Evolutionary conservation across 2,888 invertebrate species (phyloP), one percentile per base, ranked within the genome.

Genomic region (Podabrus alpinus): DNA sequence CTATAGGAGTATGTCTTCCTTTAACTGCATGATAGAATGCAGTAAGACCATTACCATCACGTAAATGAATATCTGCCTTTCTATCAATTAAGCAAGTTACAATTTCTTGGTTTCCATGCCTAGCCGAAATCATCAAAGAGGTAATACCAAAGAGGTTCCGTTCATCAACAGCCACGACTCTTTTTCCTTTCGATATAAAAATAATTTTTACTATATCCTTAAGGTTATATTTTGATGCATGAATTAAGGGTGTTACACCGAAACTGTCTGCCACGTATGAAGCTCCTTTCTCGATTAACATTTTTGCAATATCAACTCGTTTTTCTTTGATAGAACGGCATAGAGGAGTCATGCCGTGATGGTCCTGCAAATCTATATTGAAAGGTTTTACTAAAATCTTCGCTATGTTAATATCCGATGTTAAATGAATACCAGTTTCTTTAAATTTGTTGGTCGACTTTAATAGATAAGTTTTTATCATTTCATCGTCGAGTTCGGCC

Each of bases 301-400:
- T 11, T n/a, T 15, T 11, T 60, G 64, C 71, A 13, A 74, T 71
- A 9, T 72, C 72, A 15, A n/a, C 21, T 15, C 69, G 29, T n/a
- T 25, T 10, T 16, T 59, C 13, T 16, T 74, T 77, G 15, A 71
- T 59, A n/a, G 75, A 71, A 15, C 73, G 61, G 16, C 66, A 19
- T 15, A 77, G 64, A 15, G 75, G 75, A 11, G 75, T 77, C 69
- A 77, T 71, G 25, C 73, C 75, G 29, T 73, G 73, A 69, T 71
- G 13, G 24, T 77, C 75, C 15, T 71, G 73, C 11, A 24, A 15
- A 21, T 73, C 61, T 21, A 59, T 67, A 66, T 73, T 62, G 11
- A 66, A 59, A 11, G 60, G 45, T 66, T 69, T 25, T 29, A 77
- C 15, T 17, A 77, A 16, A 24, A 21, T 15, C 9, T 73, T 19